Percentiles rank a stretch among this genome's conserved stretches.
phyloP scores from a whole-genome alignment of 2,797 vertebrate genomes.

The Cheirogaleus major region DNA sequence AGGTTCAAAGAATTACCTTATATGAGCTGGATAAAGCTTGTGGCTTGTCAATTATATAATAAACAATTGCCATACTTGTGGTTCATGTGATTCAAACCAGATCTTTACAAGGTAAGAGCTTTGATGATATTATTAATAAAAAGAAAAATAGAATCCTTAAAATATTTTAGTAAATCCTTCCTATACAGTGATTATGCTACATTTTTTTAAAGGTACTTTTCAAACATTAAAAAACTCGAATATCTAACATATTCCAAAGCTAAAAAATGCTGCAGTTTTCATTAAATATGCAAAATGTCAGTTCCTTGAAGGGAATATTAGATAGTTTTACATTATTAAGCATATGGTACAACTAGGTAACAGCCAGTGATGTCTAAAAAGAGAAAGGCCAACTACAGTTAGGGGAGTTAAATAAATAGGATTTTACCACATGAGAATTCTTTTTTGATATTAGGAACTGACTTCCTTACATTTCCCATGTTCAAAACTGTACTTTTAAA shows the following conservation, averaged over 20 bases:
- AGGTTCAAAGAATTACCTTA: background rate
- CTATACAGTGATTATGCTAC: background rate
- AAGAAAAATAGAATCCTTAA: conserved; percentile 3
- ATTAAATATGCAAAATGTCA: background rate
- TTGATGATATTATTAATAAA: background rate
- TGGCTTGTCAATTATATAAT: background rate
- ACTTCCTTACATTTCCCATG: conserved; percentile 2
- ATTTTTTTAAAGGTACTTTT: conserved; percentile 47
- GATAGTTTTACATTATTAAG: conserved; percentile 1
- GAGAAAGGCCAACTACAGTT: background rate
- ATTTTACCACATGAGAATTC: conserved; percentile 17
- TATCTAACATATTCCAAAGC: background rate
- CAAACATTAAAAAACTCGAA: background rate
- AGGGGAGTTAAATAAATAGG: conserved; percentile 28
- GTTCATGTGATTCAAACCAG: conserved; percentile 27
- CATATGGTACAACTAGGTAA: background rate
- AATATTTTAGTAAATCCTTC: conserved; percentile 2
- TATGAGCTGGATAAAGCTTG: background rate
- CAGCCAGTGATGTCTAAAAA: background rate
- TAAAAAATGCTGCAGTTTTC: background rate
- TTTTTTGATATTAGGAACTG: conserved; percentile 10
- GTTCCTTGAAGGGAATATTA: conserved; percentile 6
- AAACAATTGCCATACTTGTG: background rate
- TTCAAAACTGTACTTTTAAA: conserved; percentile 20
- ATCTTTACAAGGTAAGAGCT: background rate